Conservation (phyloP, 1,140 invertebrate genomes). For the Calosoma granatense region DNA sequence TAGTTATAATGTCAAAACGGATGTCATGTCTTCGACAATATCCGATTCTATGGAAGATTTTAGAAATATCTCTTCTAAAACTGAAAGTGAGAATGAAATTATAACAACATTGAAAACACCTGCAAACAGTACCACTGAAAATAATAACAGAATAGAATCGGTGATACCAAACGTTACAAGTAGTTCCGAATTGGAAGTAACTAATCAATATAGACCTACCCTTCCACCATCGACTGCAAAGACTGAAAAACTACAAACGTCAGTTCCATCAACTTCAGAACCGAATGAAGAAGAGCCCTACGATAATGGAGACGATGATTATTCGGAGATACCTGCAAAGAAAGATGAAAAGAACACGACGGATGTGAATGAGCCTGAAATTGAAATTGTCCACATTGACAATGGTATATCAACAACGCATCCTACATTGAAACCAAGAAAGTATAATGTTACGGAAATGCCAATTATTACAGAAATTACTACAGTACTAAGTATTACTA, state of each 20-base stretch:
- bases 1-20: not conserved
- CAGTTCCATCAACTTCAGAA: not conserved
- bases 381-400: constrained; percentile 3
- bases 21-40: not conserved
- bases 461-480: not conserved
- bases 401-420: not conserved
- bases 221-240: constrained; percentile 4
- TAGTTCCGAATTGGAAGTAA: not conserved
- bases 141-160: no score
- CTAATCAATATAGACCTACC: not conserved
- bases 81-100: not conserved
- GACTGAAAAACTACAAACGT: constrained; percentile 2
- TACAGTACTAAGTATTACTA: not conserved
- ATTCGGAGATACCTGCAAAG: constrained; percentile 11
- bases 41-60: no score
- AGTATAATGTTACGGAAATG: not conserved
- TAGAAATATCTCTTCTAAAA: not conserved
- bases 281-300: constrained; percentile 1
- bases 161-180: not conserved
- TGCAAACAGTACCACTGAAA: constrained; percentile 10
- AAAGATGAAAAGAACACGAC: constrained; percentile 7
- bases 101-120: constrained; percentile 10
- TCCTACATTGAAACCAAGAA: not conserved
- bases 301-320: constrained; percentile 7
- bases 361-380: constrained; percentile 2